Percentiles rank a stretch among this genome's conserved stretches.
phyloP scores from a whole-genome alignment of 2,113 vertebrate genomes.

The Falcunculus frontatus region DNA sequence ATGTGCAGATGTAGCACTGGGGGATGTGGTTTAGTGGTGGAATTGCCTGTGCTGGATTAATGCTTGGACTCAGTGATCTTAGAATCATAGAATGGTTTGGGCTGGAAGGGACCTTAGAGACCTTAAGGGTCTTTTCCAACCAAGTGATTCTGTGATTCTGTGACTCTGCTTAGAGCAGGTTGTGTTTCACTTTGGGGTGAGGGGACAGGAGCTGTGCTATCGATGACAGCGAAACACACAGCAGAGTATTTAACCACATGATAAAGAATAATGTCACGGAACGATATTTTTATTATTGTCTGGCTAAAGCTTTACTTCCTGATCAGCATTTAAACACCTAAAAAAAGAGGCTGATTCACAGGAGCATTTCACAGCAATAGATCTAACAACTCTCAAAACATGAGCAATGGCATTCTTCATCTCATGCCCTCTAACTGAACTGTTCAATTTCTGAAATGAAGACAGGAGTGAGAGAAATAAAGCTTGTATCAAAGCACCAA shows the following conservation, averaged over 20 bases:
- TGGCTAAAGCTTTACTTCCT: not conserved
- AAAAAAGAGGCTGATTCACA: not conserved
- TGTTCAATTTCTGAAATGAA: not conserved
- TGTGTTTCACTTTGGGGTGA: not conserved
- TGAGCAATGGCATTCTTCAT: not conserved
- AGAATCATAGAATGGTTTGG: not conserved
- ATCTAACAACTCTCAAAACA: not conserved
- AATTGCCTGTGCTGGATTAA: not conserved
- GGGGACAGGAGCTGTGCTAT: not conserved
- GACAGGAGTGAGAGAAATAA: not conserved
- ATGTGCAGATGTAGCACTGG: not conserved
- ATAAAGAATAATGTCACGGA: not conserved
- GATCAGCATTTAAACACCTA: not conserved
- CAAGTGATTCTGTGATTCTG: not conserved
- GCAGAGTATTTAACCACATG: not conserved
- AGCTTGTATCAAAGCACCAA: not conserved
- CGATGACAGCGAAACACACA: rapidly evolving
- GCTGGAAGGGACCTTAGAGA: not conserved
- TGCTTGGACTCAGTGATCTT: too few species aligned
- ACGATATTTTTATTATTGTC: not conserved
- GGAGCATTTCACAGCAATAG: not conserved
- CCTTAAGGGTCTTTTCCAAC: not conserved
- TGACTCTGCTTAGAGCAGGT: not conserved
- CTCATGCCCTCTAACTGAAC: not conserved
- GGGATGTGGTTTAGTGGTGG: not conserved